Conservation (phyloP, 2,888 invertebrate genomes). For the Prosapia bicincta region DNA sequence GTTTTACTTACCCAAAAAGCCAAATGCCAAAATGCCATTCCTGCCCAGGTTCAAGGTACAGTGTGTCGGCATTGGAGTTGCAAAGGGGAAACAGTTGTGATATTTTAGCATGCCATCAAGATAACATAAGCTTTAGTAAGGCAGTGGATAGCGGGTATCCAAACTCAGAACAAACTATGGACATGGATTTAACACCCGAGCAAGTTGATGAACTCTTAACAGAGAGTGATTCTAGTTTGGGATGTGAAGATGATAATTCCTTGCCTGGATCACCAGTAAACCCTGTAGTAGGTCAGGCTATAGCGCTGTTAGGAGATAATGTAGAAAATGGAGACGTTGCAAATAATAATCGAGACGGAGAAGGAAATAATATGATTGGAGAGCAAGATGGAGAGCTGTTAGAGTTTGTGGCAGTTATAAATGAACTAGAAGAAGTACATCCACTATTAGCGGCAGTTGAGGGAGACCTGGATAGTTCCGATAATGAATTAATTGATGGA, state of each 20-base stretch:
- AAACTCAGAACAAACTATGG: constrained; percentile 36
- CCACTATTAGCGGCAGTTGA: not conserved
- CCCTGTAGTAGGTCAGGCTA: constrained; percentile 27
- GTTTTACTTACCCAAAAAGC: not conserved
- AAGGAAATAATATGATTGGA: constrained; percentile 49
- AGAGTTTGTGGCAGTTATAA: constrained; percentile 31
- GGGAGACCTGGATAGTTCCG: not conserved
- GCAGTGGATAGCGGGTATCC: constrained; percentile 39
- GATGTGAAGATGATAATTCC: not conserved
- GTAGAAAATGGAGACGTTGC: constrained; percentile 53
- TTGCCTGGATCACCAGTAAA: constrained; percentile 15
- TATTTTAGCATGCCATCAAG: constrained; percentile 8
- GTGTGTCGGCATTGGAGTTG: not conserved
- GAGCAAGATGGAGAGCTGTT: constrained; percentile 25
- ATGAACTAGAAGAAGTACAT: constrained; percentile 13
- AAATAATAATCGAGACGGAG: constrained; percentile 52
- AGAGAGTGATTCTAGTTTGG: constrained; percentile 37
- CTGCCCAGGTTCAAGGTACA: not conserved
- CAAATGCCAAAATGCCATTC: not conserved
- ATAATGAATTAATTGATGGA: not conserved
- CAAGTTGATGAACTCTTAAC: constrained; percentile 39
- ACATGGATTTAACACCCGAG: constrained; percentile 39
- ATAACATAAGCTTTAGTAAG: constrained; percentile 31
- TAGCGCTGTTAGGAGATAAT: constrained; percentile 37
- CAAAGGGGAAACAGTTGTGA: not conserved